Percentiles rank a stretch among this genome's conserved stretches.
phyloP scores from a whole-genome alignment of 2,113 vertebrate genomes.

The Pholis gunnellus region DNA sequence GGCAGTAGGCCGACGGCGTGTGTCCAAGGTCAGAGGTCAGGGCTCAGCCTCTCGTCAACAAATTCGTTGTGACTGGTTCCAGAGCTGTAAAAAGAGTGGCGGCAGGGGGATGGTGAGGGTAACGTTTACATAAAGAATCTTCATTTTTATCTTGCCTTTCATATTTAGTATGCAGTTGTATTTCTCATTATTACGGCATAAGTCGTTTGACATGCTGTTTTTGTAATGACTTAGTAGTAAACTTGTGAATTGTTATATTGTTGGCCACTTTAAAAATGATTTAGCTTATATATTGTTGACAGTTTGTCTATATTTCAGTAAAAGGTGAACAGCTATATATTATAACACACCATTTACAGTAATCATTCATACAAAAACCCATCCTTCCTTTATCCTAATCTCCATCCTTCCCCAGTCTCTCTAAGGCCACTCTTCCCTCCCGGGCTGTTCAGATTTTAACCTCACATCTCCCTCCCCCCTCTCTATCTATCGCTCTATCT shows the following conservation, averaged over 20 bases:
- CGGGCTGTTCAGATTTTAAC: conserved; percentile 61
- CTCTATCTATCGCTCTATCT: conserved; percentile 57
- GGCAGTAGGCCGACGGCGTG: conserved; percentile 33
- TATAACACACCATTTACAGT: conserved; percentile 5
- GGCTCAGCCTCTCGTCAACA: conserved; percentile 45
- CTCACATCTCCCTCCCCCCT: conserved; percentile 36
- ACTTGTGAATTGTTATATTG: not conserved
- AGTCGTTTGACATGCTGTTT: not conserved
- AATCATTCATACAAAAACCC: conserved; percentile 34
- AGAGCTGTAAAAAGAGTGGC: conserved; percentile 40
- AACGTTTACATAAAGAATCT: conserved; percentile 1
- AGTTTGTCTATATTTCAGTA: not conserved
- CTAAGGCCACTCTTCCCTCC: conserved; percentile 40
- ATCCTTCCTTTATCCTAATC: conserved; percentile 36
- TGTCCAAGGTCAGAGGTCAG: conserved; percentile 68
- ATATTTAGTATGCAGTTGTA: not conserved
- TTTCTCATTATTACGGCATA: not conserved
- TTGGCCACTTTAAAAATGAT: not conserved
- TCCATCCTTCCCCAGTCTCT: conserved; percentile 29
- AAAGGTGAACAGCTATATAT: not conserved
- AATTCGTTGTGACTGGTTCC: conserved; percentile 29
- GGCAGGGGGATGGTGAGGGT: not conserved
- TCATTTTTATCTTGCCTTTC: not conserved
- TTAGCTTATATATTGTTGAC: not conserved
- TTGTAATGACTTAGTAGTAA: not conserved